Base-by-base conservation (phyloP, 2,888 invertebrate species). In the Microctonus aethiopoides region DNA sequence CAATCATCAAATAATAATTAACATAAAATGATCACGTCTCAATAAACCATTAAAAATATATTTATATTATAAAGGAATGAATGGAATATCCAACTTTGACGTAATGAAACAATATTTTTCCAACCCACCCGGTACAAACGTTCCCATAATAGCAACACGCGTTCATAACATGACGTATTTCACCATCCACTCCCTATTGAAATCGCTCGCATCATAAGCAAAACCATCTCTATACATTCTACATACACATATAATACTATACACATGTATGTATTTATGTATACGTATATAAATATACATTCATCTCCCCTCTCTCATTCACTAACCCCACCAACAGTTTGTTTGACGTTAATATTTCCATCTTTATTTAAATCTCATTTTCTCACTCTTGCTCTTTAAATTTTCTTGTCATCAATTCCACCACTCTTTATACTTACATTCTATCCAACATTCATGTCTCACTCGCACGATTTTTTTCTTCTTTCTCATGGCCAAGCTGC, bases 401-500 rank as follows among this genome's bases (percentile, higher is more conserved):
- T 46, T 22, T 46, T 51, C 34, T 32, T 66, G 64, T 36, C 73
- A 67, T 66, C 65, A 70, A 71, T 60, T 39, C n/a, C 63, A 52
- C 34, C 32, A n/a, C 71, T 63, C 68, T 72, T 54, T 51, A 26
- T 36, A 16, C 59, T 59, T 64, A 52, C 22, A 51, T 63, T 22
- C 10, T 41, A n/a, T n/a, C n/a, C n/a, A n/a, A n/a, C n/a, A n/a
- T n/a, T n/a, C n/a, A n/a, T n/a, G n/a, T 54, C 51, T 66, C 63
- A 64, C 39, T 66, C 69, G 62, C 52, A 39, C 62, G 61, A 67
- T 29, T 62, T 61, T 60, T 56, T 32, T 60, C 72, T 61, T 51
- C 46, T 63, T 70, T n/a, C n/a, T n/a, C 75, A 72, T 66, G 75
- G 73, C 71, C 73, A 70, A 63, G 39, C 16, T 39, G 56, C 74